These are phyloP conservation scores for Chiroxiphia lanceolata DNA, from an alignment of 2,797 vertebrate genomes.

Conservation along the genomic window DNA sequence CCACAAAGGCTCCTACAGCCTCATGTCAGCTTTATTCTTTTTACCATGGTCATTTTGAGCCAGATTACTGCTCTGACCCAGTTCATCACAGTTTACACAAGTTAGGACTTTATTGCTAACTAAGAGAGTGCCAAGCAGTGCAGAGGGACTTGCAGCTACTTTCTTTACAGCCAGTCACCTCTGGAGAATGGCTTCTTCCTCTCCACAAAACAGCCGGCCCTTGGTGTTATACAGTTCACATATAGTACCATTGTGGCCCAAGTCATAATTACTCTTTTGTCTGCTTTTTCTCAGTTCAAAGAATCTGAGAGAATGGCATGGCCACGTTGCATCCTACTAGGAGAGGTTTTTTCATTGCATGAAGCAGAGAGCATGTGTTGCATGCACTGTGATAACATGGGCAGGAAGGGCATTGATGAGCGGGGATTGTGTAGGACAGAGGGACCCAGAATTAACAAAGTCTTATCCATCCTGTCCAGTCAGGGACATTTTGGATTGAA, in stretches of 20 bases:
- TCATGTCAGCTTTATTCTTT: background rate
- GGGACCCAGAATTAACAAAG: background rate
- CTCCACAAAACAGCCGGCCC: background rate
- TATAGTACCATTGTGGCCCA: background rate
- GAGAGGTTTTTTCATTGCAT: background rate
- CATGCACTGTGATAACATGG: fast-evolving
- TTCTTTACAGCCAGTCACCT: background rate
- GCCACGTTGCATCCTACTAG: background rate
- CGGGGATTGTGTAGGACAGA: background rate
- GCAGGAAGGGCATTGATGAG: background rate
- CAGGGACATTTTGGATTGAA: background rate
- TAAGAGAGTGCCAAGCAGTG: background rate
- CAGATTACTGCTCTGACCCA: background rate
- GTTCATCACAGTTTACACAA: fast-evolving
- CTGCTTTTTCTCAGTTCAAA: background rate
- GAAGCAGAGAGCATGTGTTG: background rate
- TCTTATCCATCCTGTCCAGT: background rate
- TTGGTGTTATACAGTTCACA: background rate
- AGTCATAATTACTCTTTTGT: background rate
- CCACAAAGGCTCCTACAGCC: background rate
- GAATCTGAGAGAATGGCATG: background rate
- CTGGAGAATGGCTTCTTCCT: background rate
- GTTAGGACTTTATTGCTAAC: background rate
- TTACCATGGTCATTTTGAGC: background rate
- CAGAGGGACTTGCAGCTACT: background rate